Base-by-base conservation (phyloP, 2,888 invertebrate genomes). In the Cepaea hortensis region DNA sequence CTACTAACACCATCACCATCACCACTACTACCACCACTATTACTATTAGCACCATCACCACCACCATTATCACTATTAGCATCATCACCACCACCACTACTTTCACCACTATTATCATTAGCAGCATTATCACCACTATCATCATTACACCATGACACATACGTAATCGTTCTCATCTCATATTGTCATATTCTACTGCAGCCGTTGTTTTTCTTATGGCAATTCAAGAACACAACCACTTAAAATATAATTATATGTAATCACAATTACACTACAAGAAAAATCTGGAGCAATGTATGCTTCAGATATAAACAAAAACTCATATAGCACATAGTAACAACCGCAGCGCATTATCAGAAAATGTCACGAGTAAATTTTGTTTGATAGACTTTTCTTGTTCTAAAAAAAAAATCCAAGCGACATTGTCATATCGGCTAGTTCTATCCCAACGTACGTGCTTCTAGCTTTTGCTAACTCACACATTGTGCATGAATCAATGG, bases 401-500 rank as follows among this genome's bases (percentile, higher is more conserved):
- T 61, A 55, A 55, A 23, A 3, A 3, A 35, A 35, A 35, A 9
- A 11, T 55, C n/a, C 55, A 55, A 61, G 20, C n/a, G 5, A 48
- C 77, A 77, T 77, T 77, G 77, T 61, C 11, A 50, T 77, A n/a
- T 13, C 3, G 4, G n/a, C 55, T 77, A 11, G 77, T 77, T 77
- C 20, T 9, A 20, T 77, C n/a, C 61, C 18, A 15, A 46, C 61
- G 61, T 55, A 77, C 77, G 77, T 77, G 77, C 77, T 77, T 61
- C 7, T n/a, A 77, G 77, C 61, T 77, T 77, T n/a, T n/a, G n/a
- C 6, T 50, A 61, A 55, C 77, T 77, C 77, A 77, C 77, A 61
- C n/a, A 48, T 23, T n/a, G 77, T 77, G 77, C 55, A 50, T 23
- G 55, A 77, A 77, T 77, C 77, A 77, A 77, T 77, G 77, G 55